Percentiles rank a stretch among this genome's conserved stretches.
These are phyloP conservation scores for Tokudaia tokunoshimensis DNA, from an alignment of 2,797 vertebrate species.

Conservation along the genomic window DNA sequence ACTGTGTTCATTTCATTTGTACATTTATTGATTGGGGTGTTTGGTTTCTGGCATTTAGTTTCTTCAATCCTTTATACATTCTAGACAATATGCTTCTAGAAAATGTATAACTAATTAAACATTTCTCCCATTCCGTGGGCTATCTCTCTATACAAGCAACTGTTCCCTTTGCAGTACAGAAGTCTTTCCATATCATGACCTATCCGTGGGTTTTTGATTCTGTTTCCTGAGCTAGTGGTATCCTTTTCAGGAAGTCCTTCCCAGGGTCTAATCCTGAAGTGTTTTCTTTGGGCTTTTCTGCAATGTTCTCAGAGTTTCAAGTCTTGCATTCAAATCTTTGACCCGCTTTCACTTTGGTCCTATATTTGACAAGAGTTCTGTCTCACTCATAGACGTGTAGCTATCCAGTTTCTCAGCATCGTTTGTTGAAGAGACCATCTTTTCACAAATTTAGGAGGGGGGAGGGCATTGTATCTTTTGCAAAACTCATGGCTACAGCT, in stretches of 20 bases:
- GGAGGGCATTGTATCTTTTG: not conserved
- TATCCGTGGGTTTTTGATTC: not conserved
- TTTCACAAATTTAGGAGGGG: not conserved
- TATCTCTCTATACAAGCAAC: not conserved
- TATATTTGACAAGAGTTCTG: not conserved
- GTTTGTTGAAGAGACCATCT: not conserved
- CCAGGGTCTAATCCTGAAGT: not conserved
- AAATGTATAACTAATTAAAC: not conserved
- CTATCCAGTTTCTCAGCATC: not conserved
- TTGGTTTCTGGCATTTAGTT: not conserved
- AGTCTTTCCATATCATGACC: not conserved
- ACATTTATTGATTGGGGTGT: not conserved
- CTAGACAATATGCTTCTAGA: not conserved
- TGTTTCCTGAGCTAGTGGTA: not conserved
- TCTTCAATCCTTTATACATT: not conserved
- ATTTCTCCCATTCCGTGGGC: not conserved
- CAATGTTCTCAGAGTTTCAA: not conserved
- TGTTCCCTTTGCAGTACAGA: not conserved
- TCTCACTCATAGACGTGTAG: not conserved
- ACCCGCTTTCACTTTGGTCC: not conserved
- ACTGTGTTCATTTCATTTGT: not conserved
- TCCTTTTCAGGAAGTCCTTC: not conserved
- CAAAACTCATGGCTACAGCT: not conserved
- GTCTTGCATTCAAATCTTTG: not conserved
- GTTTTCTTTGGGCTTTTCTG: not conserved